These are phyloP conservation scores for Platycnemis pennipes DNA, from an alignment of 2,888 invertebrate species.

Conservation along the genomic window DNA sequence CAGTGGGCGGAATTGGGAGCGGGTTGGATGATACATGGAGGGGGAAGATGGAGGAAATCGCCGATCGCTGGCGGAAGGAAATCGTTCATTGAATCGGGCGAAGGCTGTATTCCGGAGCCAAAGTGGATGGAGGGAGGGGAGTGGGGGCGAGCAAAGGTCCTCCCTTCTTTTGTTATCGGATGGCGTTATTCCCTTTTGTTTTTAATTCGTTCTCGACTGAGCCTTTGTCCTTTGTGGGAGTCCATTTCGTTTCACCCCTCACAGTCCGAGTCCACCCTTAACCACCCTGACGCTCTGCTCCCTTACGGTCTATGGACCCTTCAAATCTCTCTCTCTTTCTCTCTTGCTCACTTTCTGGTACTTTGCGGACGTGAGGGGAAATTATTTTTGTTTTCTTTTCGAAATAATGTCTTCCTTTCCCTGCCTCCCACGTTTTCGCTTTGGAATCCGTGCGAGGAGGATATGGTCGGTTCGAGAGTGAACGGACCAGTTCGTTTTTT, in stretches of 20 bases:
- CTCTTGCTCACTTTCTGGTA: neutral
- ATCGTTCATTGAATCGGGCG: slow-evolving; percentile 28
- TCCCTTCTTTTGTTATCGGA: neutral
- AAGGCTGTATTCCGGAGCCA: neutral
- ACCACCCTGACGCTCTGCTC: neutral
- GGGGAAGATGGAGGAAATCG: neutral
- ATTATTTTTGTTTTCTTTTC: neutral
- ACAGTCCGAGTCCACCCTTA: neutral
- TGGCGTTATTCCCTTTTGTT: neutral
- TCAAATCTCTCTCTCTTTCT: neutral
- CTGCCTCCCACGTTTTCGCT: too few relatives aligned
- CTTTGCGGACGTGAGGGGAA: neutral
- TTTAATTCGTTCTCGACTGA: neutral
- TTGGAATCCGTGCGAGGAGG: too few relatives aligned
- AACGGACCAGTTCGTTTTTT: too few relatives aligned
- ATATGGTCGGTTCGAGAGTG: too few relatives aligned
- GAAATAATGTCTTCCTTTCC: too few relatives aligned
- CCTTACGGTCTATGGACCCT: neutral
- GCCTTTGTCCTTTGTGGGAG: neutral
- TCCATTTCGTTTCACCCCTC: neutral
- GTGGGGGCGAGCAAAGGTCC: neutral
- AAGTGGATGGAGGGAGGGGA: neutral
- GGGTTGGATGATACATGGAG: neutral
- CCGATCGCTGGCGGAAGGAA: slow-evolving; percentile 19
- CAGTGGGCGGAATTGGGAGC: neutral